Base-by-base conservation (phyloP, 2,797 vertebrate species). In the Falco biarmicus region DNA sequence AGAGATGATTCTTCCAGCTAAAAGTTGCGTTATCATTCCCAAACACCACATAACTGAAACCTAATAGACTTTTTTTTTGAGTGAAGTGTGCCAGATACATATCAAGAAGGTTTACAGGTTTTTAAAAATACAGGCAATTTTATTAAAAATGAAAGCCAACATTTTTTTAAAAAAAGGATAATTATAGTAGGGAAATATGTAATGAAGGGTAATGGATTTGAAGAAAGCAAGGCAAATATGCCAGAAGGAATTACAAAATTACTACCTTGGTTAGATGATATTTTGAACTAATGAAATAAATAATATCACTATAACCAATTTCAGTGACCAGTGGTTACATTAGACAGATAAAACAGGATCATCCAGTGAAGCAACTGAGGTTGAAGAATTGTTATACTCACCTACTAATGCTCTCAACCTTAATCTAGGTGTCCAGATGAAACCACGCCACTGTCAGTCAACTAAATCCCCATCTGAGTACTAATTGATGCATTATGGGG, bases 401-500 rank as follows among this genome's bases (percentile, higher is more conserved):
- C 51, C 25, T 95, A 63, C 50, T 78, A 89, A 95, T 70, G 75
- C 60, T 95, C 63, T 90, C 86, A 82, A 59, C 66, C 82, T 94
- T 93, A 82, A 88, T 94, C 89, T 85, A 59, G 59, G 61, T 90
- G 89, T 95, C 66, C 60, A 50, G 68, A 94, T 94, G 93, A 95
- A 97, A 89, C 80, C 82, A 85, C 31, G 69, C n/a, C 45, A 65
- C 69, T 39, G 51, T 90, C 85, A 56, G 63, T 94, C 87, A 94
- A 56, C 73, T 50, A 11, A 64, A 87, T 88, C 39, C 29, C 53
- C 54, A 53, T 92, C 51, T 95, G 86, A 81, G 65, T 95, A 80
- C 85, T 97, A 93, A 95, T 98, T 96, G 96, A 92, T 95, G 84
- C 81, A 87, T 78, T 95, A 76, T 39, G 81, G 74, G 93, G 74